Percentiles rank a stretch among this genome's conserved stretches.
phyloP scores from a whole-genome alignment of 2,797 vertebrate species.

The Pelobates cultripes region DNA sequence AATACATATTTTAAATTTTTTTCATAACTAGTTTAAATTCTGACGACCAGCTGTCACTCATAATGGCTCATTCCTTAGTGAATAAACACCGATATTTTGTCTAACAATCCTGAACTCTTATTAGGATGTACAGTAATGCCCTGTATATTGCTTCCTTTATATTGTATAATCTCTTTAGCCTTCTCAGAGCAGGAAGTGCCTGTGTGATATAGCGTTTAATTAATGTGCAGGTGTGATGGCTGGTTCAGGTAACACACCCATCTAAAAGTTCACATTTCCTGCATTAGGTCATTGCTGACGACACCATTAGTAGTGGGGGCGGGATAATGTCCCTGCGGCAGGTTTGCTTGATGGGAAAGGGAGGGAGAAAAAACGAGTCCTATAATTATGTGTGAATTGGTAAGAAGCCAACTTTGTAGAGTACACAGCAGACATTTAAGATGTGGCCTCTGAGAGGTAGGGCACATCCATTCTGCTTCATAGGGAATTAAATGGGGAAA shows the following conservation, averaged over 20 bases:
- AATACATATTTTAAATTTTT: too few species aligned
- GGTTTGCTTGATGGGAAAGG: conserved; percentile 42
- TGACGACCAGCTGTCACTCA: too few species aligned
- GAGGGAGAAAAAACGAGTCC: conserved; percentile 23
- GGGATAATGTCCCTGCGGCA: conserved; percentile 44
- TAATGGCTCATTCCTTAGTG: too few species aligned
- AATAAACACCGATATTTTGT: too few species aligned
- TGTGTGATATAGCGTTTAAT: conserved; percentile 13
- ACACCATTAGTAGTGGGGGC: conserved; percentile 42
- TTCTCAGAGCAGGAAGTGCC: conserved; percentile 21
- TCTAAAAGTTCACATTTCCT: conserved; percentile 47
- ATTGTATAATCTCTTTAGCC: not conserved
- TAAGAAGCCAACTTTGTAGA: conserved; percentile 38
- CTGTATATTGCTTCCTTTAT: too few species aligned
- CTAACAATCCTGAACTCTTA: not conserved
- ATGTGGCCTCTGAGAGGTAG: conserved; percentile 32
- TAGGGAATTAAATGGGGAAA: conserved; percentile 49
- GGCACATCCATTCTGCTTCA: conserved; percentile 36
- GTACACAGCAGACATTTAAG: conserved; percentile 39
- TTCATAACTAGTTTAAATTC: too few species aligned
- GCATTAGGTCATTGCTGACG: conserved; percentile 51
- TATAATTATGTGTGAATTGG: conserved; percentile 53
- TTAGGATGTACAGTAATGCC: not conserved
- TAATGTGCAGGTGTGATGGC: conserved; percentile 49
- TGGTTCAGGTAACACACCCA: conserved; percentile 51